Conservation (phyloP, 2,113 vertebrate species). For the Carassius gibelio region DNA sequence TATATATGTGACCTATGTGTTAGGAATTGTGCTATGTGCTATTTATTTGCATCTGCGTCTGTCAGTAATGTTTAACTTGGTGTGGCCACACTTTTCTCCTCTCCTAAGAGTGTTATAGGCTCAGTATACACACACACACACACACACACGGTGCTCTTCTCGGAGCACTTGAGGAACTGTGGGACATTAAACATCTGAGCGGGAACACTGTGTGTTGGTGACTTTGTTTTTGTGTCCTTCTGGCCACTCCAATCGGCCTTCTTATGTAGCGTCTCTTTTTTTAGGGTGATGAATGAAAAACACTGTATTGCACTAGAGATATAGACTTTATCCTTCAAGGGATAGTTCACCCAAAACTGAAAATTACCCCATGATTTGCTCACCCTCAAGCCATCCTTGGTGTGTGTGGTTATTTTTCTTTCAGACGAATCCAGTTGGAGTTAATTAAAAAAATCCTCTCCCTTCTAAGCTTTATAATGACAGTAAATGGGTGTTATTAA, state of each 20-base stretch:
- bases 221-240: not conserved
- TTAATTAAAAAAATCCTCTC: no score
- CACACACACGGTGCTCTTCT: not conserved
- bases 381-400: no score
- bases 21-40: no score
- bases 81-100: conserved; percentile 41
- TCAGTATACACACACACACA: conserved; percentile 6
- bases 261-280: not conserved
- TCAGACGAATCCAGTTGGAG: no score
- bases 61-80: conserved; percentile 67
- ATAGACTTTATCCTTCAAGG: not conserved
- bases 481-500: no score
- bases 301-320: no score
- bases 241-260: not conserved
- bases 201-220: conserved; percentile 4
- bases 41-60: not conserved
- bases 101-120: conserved; percentile 30
- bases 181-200: conserved; percentile 38
- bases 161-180: conserved; percentile 28
- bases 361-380: no score
- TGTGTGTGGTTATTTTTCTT: no score
- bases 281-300: not conserved
- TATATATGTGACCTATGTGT: not conserved
- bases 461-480: no score
- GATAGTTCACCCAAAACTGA: no score